Base-by-base conservation (phyloP, 1,140 invertebrate species). In the Aphaenogaster floridana region DNA sequence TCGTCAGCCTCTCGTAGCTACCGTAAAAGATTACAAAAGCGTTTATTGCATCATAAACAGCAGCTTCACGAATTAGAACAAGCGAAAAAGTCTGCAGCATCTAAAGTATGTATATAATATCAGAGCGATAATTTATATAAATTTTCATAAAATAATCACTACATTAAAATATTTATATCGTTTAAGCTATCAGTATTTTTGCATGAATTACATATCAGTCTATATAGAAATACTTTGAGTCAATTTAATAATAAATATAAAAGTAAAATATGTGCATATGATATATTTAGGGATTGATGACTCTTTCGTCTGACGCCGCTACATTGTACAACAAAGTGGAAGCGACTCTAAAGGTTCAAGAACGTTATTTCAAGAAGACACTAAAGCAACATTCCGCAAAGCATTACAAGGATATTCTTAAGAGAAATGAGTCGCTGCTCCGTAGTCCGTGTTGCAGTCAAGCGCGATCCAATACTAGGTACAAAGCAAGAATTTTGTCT, bases 51-150 rank as follows among this genome's bases (percentile, higher is more conserved):
- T 89, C 96, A 97, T 89, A 97, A 97, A 92, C 97, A 97, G 90
- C 97, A 97, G 88, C 95, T 98, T 85, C 97, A 97, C 86, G 97
- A 98, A 88, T 93, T 97, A 36, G 97, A 97, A 87, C 96, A 96
- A 79, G 95, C 96, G 0, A 96, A 96, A 88, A 96, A 97, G 92
- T 95, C 95, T 63, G 94, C 96, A 5, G 96, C 96, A n/a, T 96
- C 96, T 69, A 96, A 96, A 94, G 96, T 96, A 91, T 88, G 83
- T 86, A 72, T n/a, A 48, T 17, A 68, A 59, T 42, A 11, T 57
- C 6, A 39, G 34, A 74, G 17, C 0, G 1, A 74, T 34, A 39
- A 39, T 39, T 74, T n/a, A 54, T 11, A 54, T 50, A 69, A 34
- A 50, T 71, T 71, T 74, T 66, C 8, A n/a, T 66, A 66, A 66